These are phyloP conservation scores for Andrena praecox DNA, from an alignment of 2,888 invertebrate genomes.

Conservation along the genomic window DNA sequence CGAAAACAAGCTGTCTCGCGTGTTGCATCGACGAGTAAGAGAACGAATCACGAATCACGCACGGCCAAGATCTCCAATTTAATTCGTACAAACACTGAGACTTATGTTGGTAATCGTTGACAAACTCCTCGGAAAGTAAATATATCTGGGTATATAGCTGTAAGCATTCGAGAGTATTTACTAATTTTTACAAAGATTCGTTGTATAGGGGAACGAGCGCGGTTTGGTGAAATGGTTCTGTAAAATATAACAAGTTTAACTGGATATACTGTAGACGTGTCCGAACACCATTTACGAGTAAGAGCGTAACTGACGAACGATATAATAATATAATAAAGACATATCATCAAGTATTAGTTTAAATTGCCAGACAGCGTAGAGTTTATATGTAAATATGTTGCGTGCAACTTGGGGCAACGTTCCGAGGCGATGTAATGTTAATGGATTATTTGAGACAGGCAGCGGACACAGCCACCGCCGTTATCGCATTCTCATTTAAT, in stretches of 20 bases:
- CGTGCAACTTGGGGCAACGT: constrained; percentile 78
- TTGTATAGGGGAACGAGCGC: constrained; percentile 43
- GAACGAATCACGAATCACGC: constrained; percentile 11
- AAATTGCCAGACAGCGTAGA: constrained; percentile 84
- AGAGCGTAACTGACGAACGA: constrained; percentile 78
- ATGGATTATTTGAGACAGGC: constrained; percentile 28
- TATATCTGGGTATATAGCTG: constrained; percentile 33
- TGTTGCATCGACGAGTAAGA: constrained; percentile 11
- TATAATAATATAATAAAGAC: constrained; percentile 83
- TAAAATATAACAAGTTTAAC: constrained; percentile 40
- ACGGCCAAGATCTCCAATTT: constrained; percentile 9
- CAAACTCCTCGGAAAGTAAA: neutral
- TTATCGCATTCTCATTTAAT: constrained; percentile 40
- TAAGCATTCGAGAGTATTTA: constrained; percentile 40
- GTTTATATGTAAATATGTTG: constrained; percentile 81
- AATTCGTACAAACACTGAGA: neutral
- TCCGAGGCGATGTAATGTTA: constrained; percentile 40
- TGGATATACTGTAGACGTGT: constrained; percentile 63
- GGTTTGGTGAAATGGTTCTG: constrained; percentile 44
- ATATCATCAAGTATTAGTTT: constrained; percentile 84
- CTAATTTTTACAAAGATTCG: constrained; percentile 34
- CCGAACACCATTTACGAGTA: constrained; percentile 75
- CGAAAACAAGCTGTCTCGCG: constrained; percentile 13
- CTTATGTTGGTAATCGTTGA: constrained; percentile 11
- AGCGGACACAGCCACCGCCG: constrained; percentile 2